Evolutionary conservation across 2,888 invertebrate genomes (phyloP), one percentile per base, ranked within the genome.

Genomic region (Protodeltote pygarga): DNA sequence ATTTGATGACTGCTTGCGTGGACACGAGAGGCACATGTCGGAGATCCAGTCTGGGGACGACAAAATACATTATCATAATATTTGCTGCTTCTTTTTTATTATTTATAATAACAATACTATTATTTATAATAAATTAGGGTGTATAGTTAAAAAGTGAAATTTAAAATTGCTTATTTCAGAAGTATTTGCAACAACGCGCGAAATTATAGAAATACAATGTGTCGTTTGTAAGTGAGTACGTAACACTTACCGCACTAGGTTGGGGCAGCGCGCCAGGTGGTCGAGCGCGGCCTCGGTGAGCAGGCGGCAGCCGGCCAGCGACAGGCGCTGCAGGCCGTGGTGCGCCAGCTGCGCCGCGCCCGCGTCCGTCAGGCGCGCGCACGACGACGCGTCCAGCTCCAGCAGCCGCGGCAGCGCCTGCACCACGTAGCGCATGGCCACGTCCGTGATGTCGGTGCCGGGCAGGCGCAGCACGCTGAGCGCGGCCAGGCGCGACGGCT

Each of bases 381-480:
- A 98, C 42, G 97, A 96, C 58, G 97, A 94, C 65, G 98, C 93
- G 87, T 97, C 97, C 65, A 98, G 87, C 62, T 94, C 94, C 44
- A 94, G 93, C 39, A 98, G 90, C 69, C 94, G 93, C 0, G 96
- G 96, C 42, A 97, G 79, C 58, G 96, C 96, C 89, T 92, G 91
- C 8, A 92, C 90, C 14, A 91, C 86, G 44, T 89, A 92, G 75
- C 92, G 68, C 83, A 97, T 92, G 0, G 97, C 95, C n/a, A 97
- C 95, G 80, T 98, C 98, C 0, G 97, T 96, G 55, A 98, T 94
- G 71, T 98, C 97, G 0, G 97, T 97, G 6, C 98, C 98, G 14
- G 97, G 95, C 38, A 98, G 89, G 54, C 95, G 94, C 10, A 98
- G 89, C 40, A 94, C 94, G 57, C 94, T 94, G 17, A 98, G 87